phyloP scores from a whole-genome alignment of 2,113 vertebrate genomes.

The Indri indri region DNA sequence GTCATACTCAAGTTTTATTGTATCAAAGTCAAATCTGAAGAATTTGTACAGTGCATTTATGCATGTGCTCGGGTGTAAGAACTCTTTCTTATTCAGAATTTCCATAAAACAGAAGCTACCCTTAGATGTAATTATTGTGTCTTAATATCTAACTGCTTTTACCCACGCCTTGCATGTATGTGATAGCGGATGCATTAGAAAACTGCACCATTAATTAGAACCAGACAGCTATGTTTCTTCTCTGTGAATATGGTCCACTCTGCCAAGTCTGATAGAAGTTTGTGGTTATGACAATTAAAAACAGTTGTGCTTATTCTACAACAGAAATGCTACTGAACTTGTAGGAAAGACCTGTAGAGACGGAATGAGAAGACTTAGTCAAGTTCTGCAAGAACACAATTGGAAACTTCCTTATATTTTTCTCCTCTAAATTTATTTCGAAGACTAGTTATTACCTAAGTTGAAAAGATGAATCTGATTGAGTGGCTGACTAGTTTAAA shows the following conservation, averaged over 20 bases:
- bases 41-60: fast-evolving
- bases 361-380: neutral
- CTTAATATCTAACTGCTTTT: fast-evolving
- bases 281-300: neutral
- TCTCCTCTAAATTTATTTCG: neutral
- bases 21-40: neutral
- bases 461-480: neutral
- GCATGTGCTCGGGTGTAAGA: neutral
- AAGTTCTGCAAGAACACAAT: fast-evolving
- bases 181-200: neutral
- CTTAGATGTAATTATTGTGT: fast-evolving
- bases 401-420: neutral
- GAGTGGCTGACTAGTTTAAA: neutral
- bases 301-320: fast-evolving
- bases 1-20: too few relatives aligned
- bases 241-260: fast-evolving
- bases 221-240: neutral
- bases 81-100: neutral
- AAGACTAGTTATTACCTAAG: neutral
- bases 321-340: neutral
- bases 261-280: neutral
- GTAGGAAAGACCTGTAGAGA: neutral
- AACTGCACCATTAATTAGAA: neutral
- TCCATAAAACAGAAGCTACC: fast-evolving
- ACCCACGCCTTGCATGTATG: fast-evolving